Evolutionary conservation across 2,888 invertebrate species (phyloP), one percentile per base, ranked within the genome.

Genomic region (Agrochola circellaris): DNA sequence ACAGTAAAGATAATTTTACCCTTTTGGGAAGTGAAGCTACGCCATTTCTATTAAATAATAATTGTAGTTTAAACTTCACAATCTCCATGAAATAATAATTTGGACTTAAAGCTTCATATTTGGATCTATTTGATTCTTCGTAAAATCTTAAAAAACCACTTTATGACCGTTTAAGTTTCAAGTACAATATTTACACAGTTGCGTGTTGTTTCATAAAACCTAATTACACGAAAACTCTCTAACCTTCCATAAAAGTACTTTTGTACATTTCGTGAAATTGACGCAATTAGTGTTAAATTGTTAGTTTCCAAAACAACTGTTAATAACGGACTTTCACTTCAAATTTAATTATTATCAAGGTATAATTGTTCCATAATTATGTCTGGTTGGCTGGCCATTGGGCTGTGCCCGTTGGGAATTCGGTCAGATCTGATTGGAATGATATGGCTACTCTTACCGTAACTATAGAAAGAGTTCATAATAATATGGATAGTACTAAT

Each of bases 361-460:
- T 81, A 51, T 83, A 83, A 81, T 81, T 79, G 79, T 83, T 68
- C 15, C 38, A 58, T 77, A 81, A 81, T 81, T 81, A 83, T 69
- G 26, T 69, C 73, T 82, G 84, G 80, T 84, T 81, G 73, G 79
- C 56, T 84, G 67, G 34, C 42, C 26, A 17, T 68, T 65, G 30
- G 84, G 34, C 68, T 72, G 84, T 72, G 60, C 73, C 34, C 66
- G 64, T 69, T 79, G 68, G 73, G 51, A 73, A 73, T 68, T 73
- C 60, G 65, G 84, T 58, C 73, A 79, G 56, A 84, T 82, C 80
- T 79, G 84, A 82, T 82, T 73, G 69, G 15, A 60, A 73, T 58
- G 80, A 79, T 84, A 79, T 34, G 62, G 58, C 20, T 26, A 8
- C 15, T 60, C 15, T 51, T 61, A 38, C 15, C 61, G 45, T 45